Evolutionary conservation across 2,888 invertebrate species (phyloP).

Genomic region (Epistrophella euchroma): DNA sequence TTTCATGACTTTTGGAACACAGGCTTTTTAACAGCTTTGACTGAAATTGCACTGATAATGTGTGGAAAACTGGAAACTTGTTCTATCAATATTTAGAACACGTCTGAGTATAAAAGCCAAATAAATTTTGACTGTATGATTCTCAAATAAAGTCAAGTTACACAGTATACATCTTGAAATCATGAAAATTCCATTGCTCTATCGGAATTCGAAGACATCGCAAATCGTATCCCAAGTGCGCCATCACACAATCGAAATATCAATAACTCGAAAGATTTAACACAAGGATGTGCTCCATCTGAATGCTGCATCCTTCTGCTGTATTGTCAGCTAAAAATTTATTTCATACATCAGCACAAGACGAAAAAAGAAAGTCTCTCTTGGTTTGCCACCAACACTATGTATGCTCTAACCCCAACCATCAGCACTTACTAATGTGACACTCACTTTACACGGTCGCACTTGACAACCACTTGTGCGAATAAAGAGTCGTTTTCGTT

Average conservation of each 20-base stretch:
- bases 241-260: slow-evolving; percentile 82
- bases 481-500: slow-evolving; percentile 52
- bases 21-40: too few relatives aligned
- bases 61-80: too few relatives aligned
- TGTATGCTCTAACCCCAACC: not conserved
- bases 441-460: slow-evolving; percentile 67
- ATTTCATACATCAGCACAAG: slow-evolving; percentile 78
- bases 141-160: slow-evolving; percentile 16
- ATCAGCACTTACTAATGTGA: slow-evolving; percentile 40
- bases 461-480: slow-evolving; percentile 74
- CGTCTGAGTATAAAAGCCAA: too few relatives aligned
- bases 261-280: slow-evolving; percentile 82
- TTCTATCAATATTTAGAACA: too few relatives aligned
- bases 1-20: too few relatives aligned
- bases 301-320: slow-evolving; percentile 62
- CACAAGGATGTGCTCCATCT: slow-evolving; percentile 75
- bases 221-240: slow-evolving; percentile 69
- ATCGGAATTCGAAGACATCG: slow-evolving; percentile 65
- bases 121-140: too few relatives aligned
- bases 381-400: slow-evolving; percentile 6
- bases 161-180: slow-evolving; percentile 12
- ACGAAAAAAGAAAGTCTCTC: slow-evolving; percentile 41
- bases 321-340: slow-evolving; percentile 78
- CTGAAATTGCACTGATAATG: too few relatives aligned
- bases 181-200: slow-evolving; percentile 30